A percentile compares a stretch with the other conserved stretches of the same genome.
Evolutionary conservation across 2,113 vertebrate genomes (phyloP).

Genomic region (Lepisosteus osseus): DNA sequence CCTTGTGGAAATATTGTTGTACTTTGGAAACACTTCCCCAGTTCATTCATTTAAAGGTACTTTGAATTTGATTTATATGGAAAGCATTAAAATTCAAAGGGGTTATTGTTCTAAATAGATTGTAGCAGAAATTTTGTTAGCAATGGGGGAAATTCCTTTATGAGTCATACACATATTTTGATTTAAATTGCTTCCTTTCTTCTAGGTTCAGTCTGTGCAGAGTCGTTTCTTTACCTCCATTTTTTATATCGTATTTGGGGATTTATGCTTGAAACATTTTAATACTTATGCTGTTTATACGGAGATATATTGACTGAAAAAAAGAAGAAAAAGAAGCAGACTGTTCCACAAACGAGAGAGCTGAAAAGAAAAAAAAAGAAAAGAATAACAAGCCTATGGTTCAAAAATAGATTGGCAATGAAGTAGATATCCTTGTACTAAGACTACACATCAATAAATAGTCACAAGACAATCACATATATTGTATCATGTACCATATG

Average conservation of each 20-base stretch:
- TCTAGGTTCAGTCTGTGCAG: neutral
- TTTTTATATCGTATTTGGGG: neutral
- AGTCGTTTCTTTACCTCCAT: neutral
- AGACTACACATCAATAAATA: no score
- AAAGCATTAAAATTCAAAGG: slow-evolving; percentile 11
- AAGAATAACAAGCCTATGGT: no score
- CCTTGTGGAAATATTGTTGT: neutral
- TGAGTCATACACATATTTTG: slow-evolving; percentile 16
- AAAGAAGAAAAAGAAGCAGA: no score
- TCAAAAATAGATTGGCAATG: no score
- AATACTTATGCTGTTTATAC: no score
- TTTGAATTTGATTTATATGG: neutral
- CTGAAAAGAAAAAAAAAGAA: no score
- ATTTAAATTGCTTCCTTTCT: slow-evolving; percentile 18
- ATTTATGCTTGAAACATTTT: no score
- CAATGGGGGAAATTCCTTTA: slow-evolving; percentile 11
- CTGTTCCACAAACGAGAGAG: no score
- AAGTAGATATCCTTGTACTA: no score
- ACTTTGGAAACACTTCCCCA: neutral
- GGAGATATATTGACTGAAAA: no score
- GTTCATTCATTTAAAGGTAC: neutral
- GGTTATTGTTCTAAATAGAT: slow-evolving; percentile 5
- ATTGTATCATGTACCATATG: no score
- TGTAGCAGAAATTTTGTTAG: slow-evolving; percentile 1
- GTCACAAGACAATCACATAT: no score